Conservation (phyloP, 37 sponge, comb jelly and placozoan species). For the Haliclona indistincta region DNA sequence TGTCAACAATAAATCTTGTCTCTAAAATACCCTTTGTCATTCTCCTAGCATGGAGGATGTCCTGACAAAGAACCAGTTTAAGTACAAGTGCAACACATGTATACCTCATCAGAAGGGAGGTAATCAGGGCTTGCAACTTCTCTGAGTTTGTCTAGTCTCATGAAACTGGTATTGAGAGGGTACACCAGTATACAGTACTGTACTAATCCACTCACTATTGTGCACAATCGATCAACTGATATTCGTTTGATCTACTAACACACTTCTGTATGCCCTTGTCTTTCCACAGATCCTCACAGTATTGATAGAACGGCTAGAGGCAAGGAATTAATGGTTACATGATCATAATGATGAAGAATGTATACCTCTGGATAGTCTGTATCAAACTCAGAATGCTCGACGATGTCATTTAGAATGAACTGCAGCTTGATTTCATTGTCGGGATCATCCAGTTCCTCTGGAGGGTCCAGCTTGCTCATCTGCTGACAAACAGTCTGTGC, state of each 20-base stretch:
- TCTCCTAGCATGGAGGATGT: slow-evolving; percentile 84
- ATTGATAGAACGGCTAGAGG: slow-evolving; percentile 75
- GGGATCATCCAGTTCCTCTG: slow-evolving; percentile 26
- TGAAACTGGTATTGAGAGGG: slow-evolving; percentile 52
- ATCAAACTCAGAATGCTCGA: neutral
- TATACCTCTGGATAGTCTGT: neutral
- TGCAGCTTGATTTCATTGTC: slow-evolving; percentile 24
- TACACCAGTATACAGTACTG: neutral
- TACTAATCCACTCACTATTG: slow-evolving; percentile 66
- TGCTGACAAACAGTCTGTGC: slow-evolving; percentile 73
- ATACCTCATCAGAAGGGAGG: slow-evolving; percentile 53
- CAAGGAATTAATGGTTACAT: too few species aligned
- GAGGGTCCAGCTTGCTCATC: slow-evolving; percentile 63
- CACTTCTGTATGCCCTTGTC: slow-evolving; percentile 72
- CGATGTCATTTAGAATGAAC: slow-evolving; percentile 37
- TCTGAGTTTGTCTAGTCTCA: slow-evolving; percentile 61
- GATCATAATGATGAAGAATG: too few species aligned
- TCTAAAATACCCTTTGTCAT: slow-evolving; percentile 92
- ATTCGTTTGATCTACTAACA: slow-evolving; percentile 82
- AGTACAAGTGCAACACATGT: too few species aligned
- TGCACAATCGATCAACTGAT: slow-evolving; percentile 95
- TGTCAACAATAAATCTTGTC: slow-evolving; percentile 83
- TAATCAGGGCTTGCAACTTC: slow-evolving; percentile 65
- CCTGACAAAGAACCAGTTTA: slow-evolving; percentile 39
- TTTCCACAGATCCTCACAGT: slow-evolving; percentile 66